Conservation (phyloP, 2,113 vertebrate species). For the Tympanuchus pallidicinctus region DNA sequence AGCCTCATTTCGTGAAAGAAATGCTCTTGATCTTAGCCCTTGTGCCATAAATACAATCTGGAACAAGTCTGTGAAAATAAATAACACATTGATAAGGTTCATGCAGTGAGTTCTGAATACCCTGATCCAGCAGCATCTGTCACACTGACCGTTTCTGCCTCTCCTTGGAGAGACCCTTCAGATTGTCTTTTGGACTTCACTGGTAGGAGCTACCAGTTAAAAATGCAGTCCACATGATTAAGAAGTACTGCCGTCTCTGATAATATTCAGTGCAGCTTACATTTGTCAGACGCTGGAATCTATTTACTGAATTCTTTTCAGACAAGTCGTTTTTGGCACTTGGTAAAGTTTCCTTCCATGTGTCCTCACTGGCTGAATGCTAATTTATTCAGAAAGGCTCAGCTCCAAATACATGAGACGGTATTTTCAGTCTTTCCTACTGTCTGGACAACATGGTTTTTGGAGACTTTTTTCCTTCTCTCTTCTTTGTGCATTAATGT, state of each 20-base stretch:
- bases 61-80: constrained; percentile 26
- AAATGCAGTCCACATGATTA: not conserved
- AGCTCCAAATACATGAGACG: constrained; percentile 31
- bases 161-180: not conserved
- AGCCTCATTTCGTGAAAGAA: constrained; percentile 50
- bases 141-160: not conserved
- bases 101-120: not conserved
- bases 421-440: constrained; percentile 60
- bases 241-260: not conserved
- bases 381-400: constrained; percentile 60
- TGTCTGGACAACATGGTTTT: constrained; percentile 37
- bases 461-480: not conserved
- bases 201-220: not conserved
- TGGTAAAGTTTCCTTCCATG: constrained; percentile 54
- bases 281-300: constrained; percentile 29
- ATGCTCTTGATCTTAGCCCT: constrained; percentile 49
- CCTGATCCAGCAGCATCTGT: not conserved
- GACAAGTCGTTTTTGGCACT: constrained; percentile 54
- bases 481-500: constrained; percentile 26
- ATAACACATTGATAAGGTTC: constrained; percentile 18
- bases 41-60: constrained; percentile 61
- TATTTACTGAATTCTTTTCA: constrained; percentile 57
- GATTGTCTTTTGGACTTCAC: constrained; percentile 9
- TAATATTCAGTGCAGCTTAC: constrained; percentile 6
- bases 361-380: constrained; percentile 40